These are phyloP conservation scores for Crypturellus undulatus DNA, from an alignment of 2,113 vertebrate species.

Conservation along the genomic window DNA sequence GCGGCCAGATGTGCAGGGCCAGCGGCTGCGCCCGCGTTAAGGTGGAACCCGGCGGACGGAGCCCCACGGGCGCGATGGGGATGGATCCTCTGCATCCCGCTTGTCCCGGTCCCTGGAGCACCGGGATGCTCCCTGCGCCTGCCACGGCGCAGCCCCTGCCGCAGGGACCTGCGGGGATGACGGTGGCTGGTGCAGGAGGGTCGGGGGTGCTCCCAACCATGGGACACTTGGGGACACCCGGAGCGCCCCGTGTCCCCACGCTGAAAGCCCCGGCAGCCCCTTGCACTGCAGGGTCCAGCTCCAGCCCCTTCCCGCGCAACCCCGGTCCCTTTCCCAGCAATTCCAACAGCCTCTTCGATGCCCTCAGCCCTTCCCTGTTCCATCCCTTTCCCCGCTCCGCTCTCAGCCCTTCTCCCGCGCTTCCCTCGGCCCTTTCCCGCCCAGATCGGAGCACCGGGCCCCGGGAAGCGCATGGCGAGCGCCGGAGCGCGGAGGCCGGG, in stretches of 20 bases:
- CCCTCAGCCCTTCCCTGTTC: neutral
- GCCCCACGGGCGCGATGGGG: neutral
- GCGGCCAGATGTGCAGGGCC: neutral
- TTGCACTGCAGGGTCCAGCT: neutral
- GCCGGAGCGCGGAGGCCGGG: neutral
- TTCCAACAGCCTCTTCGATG: too few relatives aligned
- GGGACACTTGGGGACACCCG: neutral
- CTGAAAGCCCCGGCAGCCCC: too few relatives aligned
- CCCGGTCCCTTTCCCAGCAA: neutral
- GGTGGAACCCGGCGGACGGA: slow-evolving; percentile 34
- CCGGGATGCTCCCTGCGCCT: too few relatives aligned
- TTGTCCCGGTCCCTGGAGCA: too few relatives aligned
- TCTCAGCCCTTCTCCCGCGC: too few relatives aligned
- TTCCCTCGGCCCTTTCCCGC: neutral
- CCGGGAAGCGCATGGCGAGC: neutral
- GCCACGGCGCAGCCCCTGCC: too few relatives aligned
- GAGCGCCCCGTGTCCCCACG: neutral
- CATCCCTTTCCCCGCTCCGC: too few relatives aligned
- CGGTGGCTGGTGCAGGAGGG: too few relatives aligned
- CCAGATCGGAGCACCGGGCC: neutral
- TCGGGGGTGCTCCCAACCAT: too few relatives aligned
- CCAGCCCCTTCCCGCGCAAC: too few relatives aligned
- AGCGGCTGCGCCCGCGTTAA: slow-evolving; percentile 51
- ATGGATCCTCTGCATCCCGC: accelerated
- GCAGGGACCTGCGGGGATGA: too few relatives aligned